Conservation (phyloP, 2,797 vertebrate genomes). For the Ctenosaura bakeri region DNA sequence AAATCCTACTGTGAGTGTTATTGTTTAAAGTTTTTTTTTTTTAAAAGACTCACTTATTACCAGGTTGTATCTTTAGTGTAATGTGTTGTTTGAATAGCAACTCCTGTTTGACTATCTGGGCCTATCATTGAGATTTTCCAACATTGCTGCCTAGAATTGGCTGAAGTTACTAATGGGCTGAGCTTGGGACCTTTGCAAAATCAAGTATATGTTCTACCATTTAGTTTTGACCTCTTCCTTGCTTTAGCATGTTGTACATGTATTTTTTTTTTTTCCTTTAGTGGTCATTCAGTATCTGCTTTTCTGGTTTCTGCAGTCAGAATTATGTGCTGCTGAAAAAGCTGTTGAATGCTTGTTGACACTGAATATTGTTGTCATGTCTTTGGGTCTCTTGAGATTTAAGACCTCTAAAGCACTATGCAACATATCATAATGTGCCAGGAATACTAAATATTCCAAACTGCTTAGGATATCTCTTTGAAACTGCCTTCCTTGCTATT, state of each 20-base stretch:
- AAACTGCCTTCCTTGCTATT: neutral
- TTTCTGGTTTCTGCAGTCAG: neutral
- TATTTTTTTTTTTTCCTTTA: neutral
- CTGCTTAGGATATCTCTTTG: neutral
- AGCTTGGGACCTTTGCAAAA: neutral
- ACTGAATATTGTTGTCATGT: neutral
- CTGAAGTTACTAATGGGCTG: too few species aligned
- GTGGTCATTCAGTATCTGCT: neutral
- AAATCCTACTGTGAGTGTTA: neutral
- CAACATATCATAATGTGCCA: neutral
- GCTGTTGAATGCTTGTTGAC: conserved; percentile 16
- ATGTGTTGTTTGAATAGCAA: neutral
- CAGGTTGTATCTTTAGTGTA: neutral
- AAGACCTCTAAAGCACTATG: neutral
- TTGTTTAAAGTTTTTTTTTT: neutral
- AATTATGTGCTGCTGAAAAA: neutral
- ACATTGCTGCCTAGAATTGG: neutral
- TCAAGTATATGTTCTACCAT: neutral
- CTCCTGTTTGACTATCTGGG: neutral
- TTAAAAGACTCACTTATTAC: neutral
- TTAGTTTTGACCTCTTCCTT: neutral
- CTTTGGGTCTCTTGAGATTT: neutral
- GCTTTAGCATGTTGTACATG: neutral
- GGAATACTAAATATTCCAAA: neutral
- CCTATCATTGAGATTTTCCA: neutral